Percentiles rank a stretch among this genome's conserved stretches.
These are phyloP conservation scores for Amazona finschi DNA, from an alignment of 2,797 vertebrate species.

Conservation along the genomic window DNA sequence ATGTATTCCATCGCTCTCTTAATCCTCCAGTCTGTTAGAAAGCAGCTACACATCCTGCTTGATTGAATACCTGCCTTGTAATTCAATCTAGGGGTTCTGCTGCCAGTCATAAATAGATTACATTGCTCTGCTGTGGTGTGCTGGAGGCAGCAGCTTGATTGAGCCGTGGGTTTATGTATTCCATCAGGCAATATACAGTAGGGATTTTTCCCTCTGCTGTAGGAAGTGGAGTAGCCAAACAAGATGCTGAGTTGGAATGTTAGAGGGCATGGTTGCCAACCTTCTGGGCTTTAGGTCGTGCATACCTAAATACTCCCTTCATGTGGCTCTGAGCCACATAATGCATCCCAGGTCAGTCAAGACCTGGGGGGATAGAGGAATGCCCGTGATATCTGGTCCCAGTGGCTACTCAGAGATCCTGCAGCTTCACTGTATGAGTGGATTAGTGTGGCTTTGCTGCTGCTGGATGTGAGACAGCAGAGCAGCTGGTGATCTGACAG, in stretches of 20 bases:
- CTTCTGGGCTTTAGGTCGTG: neutral
- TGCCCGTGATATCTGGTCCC: neutral
- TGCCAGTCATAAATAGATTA: constrained; percentile 49
- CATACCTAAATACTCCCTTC: neutral
- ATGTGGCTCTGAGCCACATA: fast-evolving
- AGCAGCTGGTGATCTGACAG: neutral
- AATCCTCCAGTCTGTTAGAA: constrained; percentile 28
- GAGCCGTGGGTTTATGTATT: neutral
- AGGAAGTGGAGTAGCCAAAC: neutral
- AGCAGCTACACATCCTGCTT: constrained; percentile 38
- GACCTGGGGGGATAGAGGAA: neutral
- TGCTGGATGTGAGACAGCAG: neutral
- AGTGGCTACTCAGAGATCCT: neutral
- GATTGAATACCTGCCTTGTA: constrained; percentile 64
- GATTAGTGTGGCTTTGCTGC: neutral
- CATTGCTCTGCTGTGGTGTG: neutral
- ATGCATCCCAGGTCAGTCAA: fast-evolving
- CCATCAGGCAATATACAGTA: neutral
- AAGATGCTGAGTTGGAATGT: neutral
- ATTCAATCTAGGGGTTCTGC: constrained; percentile 52
- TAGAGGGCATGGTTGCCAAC: neutral
- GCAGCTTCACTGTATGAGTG: fast-evolving
- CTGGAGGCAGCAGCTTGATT: neutral
- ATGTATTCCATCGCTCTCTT: neutral
- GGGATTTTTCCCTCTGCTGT: neutral